These are phyloP conservation scores for Drosophila bocqueti DNA, from an alignment of 1,140 invertebrate species.

Conservation along the genomic window DNA sequence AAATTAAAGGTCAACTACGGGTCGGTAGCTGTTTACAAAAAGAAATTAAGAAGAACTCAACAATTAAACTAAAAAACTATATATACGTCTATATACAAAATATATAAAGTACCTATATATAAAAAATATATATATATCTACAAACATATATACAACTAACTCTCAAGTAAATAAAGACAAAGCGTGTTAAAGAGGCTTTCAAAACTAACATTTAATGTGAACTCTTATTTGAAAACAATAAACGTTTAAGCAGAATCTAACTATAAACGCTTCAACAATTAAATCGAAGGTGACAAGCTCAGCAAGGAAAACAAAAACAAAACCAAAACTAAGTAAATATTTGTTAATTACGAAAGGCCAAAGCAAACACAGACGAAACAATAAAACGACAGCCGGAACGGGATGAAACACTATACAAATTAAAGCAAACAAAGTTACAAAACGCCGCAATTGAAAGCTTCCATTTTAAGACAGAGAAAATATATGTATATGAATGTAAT, in stretches of 20 bases:
- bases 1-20: conserved; percentile 52
- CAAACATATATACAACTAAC: conserved; percentile 7
- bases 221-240: conserved; percentile 16
- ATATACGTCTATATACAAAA: conserved; percentile 36
- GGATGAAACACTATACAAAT: conserved; percentile 56
- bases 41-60: not conserved
- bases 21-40: conserved; percentile 43
- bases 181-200: conserved; percentile 60
- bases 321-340: conserved; percentile 57
- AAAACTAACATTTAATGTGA: conserved; percentile 42
- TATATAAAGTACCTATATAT: conserved; percentile 14
- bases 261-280: conserved; percentile 19
- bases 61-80: conserved; percentile 16
- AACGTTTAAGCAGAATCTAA: conserved; percentile 28
- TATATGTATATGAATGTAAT: conserved; percentile 37
- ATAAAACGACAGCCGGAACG: conserved; percentile 3
- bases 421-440: conserved; percentile 78
- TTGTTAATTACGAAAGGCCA: conserved; percentile 52
- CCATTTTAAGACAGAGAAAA: conserved; percentile 67
- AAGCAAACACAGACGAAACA: conserved; percentile 33
- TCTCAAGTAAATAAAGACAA: conserved; percentile 41
- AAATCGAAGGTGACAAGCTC: conserved; percentile 35
- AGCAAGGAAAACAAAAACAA: conserved; percentile 17
- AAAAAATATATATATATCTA: conserved; percentile 5
- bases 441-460: conserved; percentile 82